Evolutionary conservation across 2,888 invertebrate genomes (phyloP).

Genomic region (Unio pictorum): DNA sequence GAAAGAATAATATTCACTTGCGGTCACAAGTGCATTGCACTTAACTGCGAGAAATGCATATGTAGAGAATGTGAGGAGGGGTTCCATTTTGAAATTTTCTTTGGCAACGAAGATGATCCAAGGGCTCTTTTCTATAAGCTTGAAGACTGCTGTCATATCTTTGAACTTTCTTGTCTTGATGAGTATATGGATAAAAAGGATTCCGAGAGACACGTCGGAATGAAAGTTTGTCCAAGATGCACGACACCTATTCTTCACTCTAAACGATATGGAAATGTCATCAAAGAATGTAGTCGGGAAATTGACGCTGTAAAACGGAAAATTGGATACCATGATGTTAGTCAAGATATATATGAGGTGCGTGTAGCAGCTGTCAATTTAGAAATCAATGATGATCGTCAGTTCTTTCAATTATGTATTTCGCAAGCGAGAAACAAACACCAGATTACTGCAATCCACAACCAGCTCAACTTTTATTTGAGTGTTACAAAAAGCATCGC

Average conservation of each 20-base stretch:
- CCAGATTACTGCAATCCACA: too few relatives aligned
- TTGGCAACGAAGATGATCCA: conserved; percentile 75
- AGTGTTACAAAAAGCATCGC: too few relatives aligned
- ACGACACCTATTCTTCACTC: conserved; percentile 77
- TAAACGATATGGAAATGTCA: conserved; percentile 76
- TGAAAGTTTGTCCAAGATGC: conserved; percentile 76
- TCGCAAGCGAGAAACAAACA: too few relatives aligned
- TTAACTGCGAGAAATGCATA: conserved; percentile 83
- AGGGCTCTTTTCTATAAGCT: conserved; percentile 71
- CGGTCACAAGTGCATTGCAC: conserved; percentile 75
- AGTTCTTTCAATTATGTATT: too few relatives aligned
- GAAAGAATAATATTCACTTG: conserved; percentile 71
- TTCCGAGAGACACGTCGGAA: conserved; percentile 66
- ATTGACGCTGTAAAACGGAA: conserved; percentile 65
- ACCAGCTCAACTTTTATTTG: too few relatives aligned
- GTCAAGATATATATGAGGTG: too few relatives aligned
- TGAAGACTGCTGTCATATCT: conserved; percentile 62
- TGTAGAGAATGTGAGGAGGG: conserved; percentile 76
- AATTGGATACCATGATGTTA: conserved; percentile 2
- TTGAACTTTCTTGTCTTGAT: conserved; percentile 70
- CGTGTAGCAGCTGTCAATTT: too few relatives aligned
- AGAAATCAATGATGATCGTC: too few relatives aligned
- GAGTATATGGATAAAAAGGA: conserved; percentile 65
- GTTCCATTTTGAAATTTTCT: conserved; percentile 66
- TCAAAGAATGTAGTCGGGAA: conserved; percentile 71